Base-by-base conservation (phyloP, 2,797 vertebrate species). In the Serranus cabrilla region DNA sequence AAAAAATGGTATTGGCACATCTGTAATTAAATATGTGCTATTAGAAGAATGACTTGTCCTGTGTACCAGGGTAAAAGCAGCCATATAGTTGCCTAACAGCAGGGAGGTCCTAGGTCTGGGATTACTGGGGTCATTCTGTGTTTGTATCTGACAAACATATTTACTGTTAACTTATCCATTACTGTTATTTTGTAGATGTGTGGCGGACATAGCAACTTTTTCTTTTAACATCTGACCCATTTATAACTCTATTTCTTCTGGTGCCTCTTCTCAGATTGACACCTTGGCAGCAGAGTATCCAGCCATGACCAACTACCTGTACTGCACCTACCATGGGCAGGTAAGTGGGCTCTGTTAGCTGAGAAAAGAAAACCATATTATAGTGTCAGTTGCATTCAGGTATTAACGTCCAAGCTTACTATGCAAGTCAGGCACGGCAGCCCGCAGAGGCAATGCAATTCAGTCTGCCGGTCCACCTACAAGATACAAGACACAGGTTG, bases 271-370 rank as follows among this genome's bases (percentile, higher is more conserved):
- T 50, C 90, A 99, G 98, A 99, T 99, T 64, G 97, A 99, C 88
- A 99, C 98, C 0, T 86, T 99, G 86, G 97, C 98, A 79, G 98
- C 97, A 76, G 98, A 99, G 85, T 98, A 98, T 81, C 97, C 97
- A 17, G 95, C 97, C 0, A 93, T 97, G 78, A 98, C 97, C 71
- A 98, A 99, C 91, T 99, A 99, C 71, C 95, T 99, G 40, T 99
- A 98, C 56, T 85, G 96, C 80, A 98, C 98, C 0, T 99, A 98
- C 85, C 95, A 95, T 0, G 97, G 97, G 37, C 95, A 96, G 96
- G 98, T 99, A 94, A 76, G 95, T 77, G 8, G 2, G 10, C 23
- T 25, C 21, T 58, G 21, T 27, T 27, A 16, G 43, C n/a, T n/a
- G 1, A 45, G 7, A 45, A 42, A 23, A 47, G 7, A 34, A 66